Percentiles rank a stretch among this genome's conserved stretches.
These are phyloP conservation scores for Temnothorax longispinosus DNA, from an alignment of 1,140 invertebrate species.

Conservation along the genomic window DNA sequence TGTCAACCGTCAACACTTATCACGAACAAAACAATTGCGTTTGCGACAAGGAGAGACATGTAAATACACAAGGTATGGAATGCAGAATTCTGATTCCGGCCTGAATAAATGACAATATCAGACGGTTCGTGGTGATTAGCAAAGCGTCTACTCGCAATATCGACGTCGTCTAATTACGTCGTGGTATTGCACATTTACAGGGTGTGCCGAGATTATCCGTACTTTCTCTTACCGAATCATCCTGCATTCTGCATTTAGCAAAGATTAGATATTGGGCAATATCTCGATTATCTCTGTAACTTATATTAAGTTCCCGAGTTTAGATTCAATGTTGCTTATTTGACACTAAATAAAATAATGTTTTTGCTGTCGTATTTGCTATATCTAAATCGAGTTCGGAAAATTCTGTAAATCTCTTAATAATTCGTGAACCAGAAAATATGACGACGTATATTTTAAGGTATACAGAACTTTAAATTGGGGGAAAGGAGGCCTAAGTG, in stretches of 20 bases:
- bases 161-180: neutral
- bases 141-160: slow-evolving; percentile 38
- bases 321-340: neutral
- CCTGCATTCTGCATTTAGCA: neutral
- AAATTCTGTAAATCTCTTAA: neutral
- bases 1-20: neutral
- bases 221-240: neutral
- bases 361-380: neutral
- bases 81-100: neutral
- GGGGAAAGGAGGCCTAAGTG: neutral
- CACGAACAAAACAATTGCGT: slow-evolving; percentile 9
- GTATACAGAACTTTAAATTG: neutral
- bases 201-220: slow-evolving; percentile 13
- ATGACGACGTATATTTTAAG: neutral
- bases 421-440: neutral
- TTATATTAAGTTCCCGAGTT: neutral
- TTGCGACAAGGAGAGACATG: slow-evolving; percentile 7
- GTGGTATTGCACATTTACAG: neutral
- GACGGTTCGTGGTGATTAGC: slow-evolving; percentile 45
- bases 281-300: neutral
- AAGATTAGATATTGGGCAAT: neutral
- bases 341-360: neutral
- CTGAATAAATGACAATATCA: slow-evolving; percentile 59
- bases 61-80: slow-evolving; percentile 14
- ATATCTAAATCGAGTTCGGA: neutral